These are phyloP conservation scores for Suricata suricatta DNA, from an alignment of 2,113 vertebrate species.

Conservation along the genomic window DNA sequence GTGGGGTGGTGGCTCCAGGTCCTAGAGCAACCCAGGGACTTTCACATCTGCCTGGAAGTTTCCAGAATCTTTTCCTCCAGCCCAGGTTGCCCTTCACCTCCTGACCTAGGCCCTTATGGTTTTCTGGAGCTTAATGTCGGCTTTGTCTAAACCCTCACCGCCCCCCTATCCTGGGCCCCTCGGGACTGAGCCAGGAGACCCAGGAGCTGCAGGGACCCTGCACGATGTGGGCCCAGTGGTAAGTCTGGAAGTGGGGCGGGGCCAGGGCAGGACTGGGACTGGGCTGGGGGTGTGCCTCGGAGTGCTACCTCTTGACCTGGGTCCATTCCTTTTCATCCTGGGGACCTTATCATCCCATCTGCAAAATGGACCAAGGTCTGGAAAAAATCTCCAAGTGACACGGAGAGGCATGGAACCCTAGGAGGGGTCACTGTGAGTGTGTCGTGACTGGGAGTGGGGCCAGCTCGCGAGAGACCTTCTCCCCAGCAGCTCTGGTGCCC, in stretches of 20 bases:
- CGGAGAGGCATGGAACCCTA: rapidly evolving
- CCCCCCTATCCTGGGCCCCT: rapidly evolving
- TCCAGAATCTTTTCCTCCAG: slow-evolving; percentile 12
- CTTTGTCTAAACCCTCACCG: background rate
- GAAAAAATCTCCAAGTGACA: background rate
- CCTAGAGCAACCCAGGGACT: background rate
- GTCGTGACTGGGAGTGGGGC: rapidly evolving
- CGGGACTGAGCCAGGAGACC: background rate
- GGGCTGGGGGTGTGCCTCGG: background rate
- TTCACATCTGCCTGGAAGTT: background rate
- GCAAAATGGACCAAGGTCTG: background rate
- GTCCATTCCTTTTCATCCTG: background rate
- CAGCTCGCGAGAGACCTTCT: background rate
- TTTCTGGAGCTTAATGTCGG: background rate
- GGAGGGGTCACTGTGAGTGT: background rate
- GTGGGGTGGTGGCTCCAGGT: background rate
- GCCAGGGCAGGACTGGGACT: background rate
- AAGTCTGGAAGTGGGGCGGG: background rate
- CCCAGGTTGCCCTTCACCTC: background rate
- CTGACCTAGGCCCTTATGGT: no score
- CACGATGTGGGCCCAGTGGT: background rate
- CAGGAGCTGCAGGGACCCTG: background rate
- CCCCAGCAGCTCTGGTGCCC: background rate
- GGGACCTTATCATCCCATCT: background rate
- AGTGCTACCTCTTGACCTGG: background rate